Conservation (phyloP, 2,888 invertebrate genomes). For the Parnassius apollo region DNA sequence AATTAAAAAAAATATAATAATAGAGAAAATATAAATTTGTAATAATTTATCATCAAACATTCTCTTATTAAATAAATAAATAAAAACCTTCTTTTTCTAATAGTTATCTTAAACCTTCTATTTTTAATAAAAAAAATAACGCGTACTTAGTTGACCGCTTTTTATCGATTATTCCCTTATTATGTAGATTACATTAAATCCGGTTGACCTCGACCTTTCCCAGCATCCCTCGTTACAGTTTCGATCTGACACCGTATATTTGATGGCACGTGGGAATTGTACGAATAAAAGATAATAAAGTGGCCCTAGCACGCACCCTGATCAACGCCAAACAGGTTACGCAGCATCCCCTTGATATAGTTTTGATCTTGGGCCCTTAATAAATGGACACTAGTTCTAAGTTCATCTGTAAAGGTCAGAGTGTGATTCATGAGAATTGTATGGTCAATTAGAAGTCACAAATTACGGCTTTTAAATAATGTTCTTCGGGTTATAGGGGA, state of each 20-base stretch:
- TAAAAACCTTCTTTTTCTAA: too few relatives aligned
- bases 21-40: too few relatives aligned
- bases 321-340: conserved; percentile 18
- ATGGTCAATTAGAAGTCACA: background rate
- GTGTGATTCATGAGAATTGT: background rate
- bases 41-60: too few relatives aligned
- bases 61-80: too few relatives aligned
- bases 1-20: too few relatives aligned
- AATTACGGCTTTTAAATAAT: background rate
- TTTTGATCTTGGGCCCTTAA: conserved; percentile 49
- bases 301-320: conserved; percentile 17
- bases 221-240: conserved; percentile 60
- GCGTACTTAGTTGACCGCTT: too few relatives aligned
- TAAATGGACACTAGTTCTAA: conserved; percentile 23
- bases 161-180: conserved; percentile 32
- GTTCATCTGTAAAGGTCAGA: conserved; percentile 23
- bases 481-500: background rate
- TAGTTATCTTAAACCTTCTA: too few relatives aligned
- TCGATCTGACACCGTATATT: conserved; percentile 40
- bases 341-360: conserved; percentile 49
- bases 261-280: conserved; percentile 33
- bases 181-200: conserved; percentile 41
- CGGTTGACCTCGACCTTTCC: conserved; percentile 38
- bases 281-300: conserved; percentile 23
- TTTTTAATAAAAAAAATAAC: too few relatives aligned